Evolutionary conservation across 1,140 invertebrate species (phyloP).

Genomic region (Dendrolimus kikuchii): DNA sequence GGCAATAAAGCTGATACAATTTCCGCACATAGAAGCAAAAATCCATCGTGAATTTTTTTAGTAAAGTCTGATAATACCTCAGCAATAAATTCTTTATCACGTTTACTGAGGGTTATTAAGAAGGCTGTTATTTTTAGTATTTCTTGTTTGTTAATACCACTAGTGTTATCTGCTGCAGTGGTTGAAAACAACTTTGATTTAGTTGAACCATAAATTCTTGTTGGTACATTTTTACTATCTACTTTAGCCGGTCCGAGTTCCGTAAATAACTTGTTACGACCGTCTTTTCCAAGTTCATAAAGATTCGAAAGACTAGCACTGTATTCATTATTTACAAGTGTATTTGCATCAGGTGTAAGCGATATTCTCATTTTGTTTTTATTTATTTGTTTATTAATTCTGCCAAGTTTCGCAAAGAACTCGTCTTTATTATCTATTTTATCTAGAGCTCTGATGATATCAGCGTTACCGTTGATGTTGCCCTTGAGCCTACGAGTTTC

Average conservation of each 20-base stretch:
- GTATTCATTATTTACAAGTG: slow-evolving; percentile 14
- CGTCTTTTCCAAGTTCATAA: slow-evolving; percentile 5
- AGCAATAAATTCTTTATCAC: slow-evolving; percentile 9
- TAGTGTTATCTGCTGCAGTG: too few species aligned
- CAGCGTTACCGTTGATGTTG: slow-evolving; percentile 14
- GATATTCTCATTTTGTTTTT: slow-evolving; percentile 17
- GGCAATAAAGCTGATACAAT: slow-evolving; percentile 5
- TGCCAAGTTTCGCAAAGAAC: slow-evolving; percentile 12
- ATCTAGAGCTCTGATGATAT: slow-evolving; percentile 15
- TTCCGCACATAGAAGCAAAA: slow-evolving; percentile 12
- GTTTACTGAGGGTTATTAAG: slow-evolving; percentile 1
- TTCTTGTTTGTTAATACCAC: slow-evolving; percentile 6
- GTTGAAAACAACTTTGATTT: too few species aligned
- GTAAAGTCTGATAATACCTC: slow-evolving; percentile 7
- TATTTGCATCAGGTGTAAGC: slow-evolving; percentile 10
- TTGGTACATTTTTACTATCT: slow-evolving; percentile 13
- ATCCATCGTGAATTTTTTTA: slow-evolving; percentile 7
- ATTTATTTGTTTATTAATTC: slow-evolving; percentile 16
- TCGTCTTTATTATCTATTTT: slow-evolving; percentile 16
- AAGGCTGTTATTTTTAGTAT: slow-evolving; percentile 11
- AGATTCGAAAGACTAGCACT: slow-evolving; percentile 6
- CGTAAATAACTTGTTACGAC: slow-evolving; percentile 9
- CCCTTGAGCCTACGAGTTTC: slow-evolving; percentile 14
- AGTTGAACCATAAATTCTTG: slow-evolving; percentile 10
- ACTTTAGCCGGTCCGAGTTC: slow-evolving; percentile 14